A percentile compares a stretch with the other conserved stretches of the same genome.
These are phyloP conservation scores for Trachelus troglodyta DNA, from an alignment of 2,888 invertebrate species.

Conservation along the genomic window DNA sequence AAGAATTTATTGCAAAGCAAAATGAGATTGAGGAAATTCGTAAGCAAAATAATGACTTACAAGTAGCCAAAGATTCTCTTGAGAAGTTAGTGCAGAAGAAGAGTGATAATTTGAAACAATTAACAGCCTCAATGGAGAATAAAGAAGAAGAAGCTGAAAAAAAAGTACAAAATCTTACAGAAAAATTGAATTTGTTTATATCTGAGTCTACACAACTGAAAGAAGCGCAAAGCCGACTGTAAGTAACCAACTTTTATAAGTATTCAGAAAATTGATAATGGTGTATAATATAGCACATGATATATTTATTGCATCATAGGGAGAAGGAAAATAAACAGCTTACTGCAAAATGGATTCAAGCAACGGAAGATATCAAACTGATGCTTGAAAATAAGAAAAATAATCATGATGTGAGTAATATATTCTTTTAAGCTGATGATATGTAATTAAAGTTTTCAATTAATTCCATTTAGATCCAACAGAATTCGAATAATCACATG, in stretches of 20 bases:
- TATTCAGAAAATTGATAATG: neutral
- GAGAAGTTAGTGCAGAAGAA: slow-evolving; percentile 68
- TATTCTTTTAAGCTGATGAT: neutral
- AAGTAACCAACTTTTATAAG: slow-evolving; percentile 24
- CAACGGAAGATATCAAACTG: slow-evolving; percentile 45
- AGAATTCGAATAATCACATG: slow-evolving; percentile 26
- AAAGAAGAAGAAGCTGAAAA: slow-evolving; percentile 49
- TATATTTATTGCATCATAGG: slow-evolving; percentile 35
- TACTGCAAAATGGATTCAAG: slow-evolving; percentile 44
- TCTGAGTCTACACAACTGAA: slow-evolving; percentile 43
- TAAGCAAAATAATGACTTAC: slow-evolving; percentile 42
- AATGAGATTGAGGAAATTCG: slow-evolving; percentile 41
- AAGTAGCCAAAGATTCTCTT: slow-evolving; percentile 65
- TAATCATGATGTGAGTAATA: slow-evolving; percentile 43
- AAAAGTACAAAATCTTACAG: slow-evolving; percentile 41
- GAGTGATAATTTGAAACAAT: slow-evolving; percentile 45
- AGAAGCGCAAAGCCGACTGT: slow-evolving; percentile 48
- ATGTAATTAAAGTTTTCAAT: slow-evolving; percentile 4
- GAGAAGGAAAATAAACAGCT: slow-evolving; percentile 55
- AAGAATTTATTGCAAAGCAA: slow-evolving; percentile 46
- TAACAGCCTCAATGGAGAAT: slow-evolving; percentile 40
- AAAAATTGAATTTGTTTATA: slow-evolving; percentile 47
- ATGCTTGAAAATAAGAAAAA: slow-evolving; percentile 54
- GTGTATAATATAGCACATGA: neutral
- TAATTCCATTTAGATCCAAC: slow-evolving; percentile 20